Base-by-base conservation (phyloP, 2,797 vertebrate genomes). In the Glyptemys insculpta region DNA sequence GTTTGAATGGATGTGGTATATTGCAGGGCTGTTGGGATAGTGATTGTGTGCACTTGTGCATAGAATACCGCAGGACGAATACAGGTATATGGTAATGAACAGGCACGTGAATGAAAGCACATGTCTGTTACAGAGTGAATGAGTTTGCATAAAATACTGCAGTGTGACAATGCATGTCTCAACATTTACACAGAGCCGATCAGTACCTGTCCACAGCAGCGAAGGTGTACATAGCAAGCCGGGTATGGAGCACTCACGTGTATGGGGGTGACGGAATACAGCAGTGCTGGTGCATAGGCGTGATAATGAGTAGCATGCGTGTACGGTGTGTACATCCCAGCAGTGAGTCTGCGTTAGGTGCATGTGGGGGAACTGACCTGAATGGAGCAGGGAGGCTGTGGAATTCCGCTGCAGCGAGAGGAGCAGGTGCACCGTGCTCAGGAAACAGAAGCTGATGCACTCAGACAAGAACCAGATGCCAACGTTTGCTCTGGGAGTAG, bases 91-190 rank as follows among this genome's bases (percentile, higher is more conserved):
- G 41, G 44, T 76, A 14, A 29, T 49, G 74, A 76, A 0, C 6
- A n/a, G 37, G 6, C 4, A 0, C 5, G 0, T 3, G 11, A 0
- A 54, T 18, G 74, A 27, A 78, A 78, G 44, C 44, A 47, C 12
- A 8, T 14, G 44, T 47, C n/a, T 72, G 44, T 18, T 27, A 29
- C 44, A 29, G 44, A 16, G 44, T 9, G 74, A 47, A 78, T 47
- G 44, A 78, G 74, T 49, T 78, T 47, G 44, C 21, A 72, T 41
- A 72, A 72, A 72, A 49, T 31, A 31, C 41, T 78, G 25, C 41
- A 78, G 37, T 16, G 44, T 8, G 74, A 78, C 44, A 31, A 29
- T 8, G 41, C 25, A 47, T 8, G 27, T 31, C 25, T 29, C 31
- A 29, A 76, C 74, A 44, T 76, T 76, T 12, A 8, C 14, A 29